A percentile compares a stretch with the other conserved stretches of the same genome.
Conservation (phyloP, 2,113 vertebrate species). For the Cheirogaleus medius region DNA sequence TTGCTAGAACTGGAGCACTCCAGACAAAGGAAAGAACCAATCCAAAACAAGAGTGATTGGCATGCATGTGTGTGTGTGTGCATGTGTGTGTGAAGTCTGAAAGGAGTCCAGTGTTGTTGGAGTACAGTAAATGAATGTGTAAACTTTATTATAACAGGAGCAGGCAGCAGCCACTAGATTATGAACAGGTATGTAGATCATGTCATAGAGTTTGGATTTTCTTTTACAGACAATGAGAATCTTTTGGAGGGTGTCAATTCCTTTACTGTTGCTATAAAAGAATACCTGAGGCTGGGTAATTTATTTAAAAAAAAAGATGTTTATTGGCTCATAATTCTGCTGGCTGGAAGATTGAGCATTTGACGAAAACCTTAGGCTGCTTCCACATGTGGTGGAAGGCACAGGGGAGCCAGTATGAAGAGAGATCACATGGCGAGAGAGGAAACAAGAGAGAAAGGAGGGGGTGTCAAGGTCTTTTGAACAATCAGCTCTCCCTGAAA, state of each 20-base stretch:
- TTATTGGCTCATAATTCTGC: not conserved
- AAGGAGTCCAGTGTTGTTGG: not conserved
- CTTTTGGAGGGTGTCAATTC: not conserved
- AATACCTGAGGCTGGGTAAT: not conserved
- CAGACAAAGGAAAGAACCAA: not conserved
- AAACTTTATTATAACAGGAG: not conserved
- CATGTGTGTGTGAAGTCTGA: not conserved
- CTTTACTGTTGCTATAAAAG: not conserved
- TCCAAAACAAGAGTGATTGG: not conserved
- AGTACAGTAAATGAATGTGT: not conserved
- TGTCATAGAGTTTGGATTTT: not conserved
- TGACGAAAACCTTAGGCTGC: not conserved
- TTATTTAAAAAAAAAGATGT: not conserved
- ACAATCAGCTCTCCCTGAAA: not conserved
- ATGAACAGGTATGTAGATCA: not conserved
- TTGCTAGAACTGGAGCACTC: rapidly evolving
- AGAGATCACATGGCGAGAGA: not conserved
- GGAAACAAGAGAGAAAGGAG: not conserved
- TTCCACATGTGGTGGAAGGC: not conserved
- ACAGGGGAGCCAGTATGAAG: not conserved
- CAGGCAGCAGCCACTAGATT: rapidly evolving
- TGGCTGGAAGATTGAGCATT: not conserved
- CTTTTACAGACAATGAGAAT: not conserved
- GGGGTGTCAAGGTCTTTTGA: not conserved
- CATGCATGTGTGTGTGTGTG: not conserved